These are phyloP conservation scores for Pipistrellus kuhlii DNA, from an alignment of 2,797 vertebrate species.

Conservation along the genomic window DNA sequence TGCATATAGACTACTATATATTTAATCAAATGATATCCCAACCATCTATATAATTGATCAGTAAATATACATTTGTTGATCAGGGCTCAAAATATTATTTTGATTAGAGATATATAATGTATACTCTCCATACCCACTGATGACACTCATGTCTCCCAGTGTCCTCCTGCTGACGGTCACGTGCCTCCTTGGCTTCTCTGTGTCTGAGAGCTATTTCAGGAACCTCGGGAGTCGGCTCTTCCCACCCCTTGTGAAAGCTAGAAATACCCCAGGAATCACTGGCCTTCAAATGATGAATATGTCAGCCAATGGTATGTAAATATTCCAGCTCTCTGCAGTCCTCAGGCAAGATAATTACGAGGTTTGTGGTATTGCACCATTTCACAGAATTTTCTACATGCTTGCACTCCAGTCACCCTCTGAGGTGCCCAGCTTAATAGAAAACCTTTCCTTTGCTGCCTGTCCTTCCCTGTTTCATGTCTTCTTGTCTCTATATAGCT, in stretches of 20 bases:
- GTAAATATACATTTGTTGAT: background rate
- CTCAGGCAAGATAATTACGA: background rate
- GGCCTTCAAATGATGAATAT: constrained; percentile 34
- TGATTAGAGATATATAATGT: background rate
- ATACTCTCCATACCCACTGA: background rate
- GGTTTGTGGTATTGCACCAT: background rate
- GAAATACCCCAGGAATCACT: background rate
- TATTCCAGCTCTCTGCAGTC: background rate
- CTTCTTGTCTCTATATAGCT: background rate
- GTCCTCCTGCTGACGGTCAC: background rate
- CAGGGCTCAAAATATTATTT: background rate
- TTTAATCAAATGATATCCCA: background rate
- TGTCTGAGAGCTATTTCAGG: background rate
- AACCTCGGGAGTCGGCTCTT: background rate
- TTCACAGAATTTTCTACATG: background rate
- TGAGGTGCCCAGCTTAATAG: background rate
- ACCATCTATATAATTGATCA: background rate
- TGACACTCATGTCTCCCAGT: background rate
- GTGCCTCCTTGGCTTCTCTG: background rate
- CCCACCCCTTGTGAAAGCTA: background rate
- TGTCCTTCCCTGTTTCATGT: background rate
- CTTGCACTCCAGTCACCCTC: background rate
- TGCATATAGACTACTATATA: background rate
- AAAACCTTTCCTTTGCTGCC: background rate
- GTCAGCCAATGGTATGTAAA: background rate